These are phyloP conservation scores for Melanogrammus aeglefinus DNA, from an alignment of 2,797 vertebrate species.

Conservation along the genomic window DNA sequence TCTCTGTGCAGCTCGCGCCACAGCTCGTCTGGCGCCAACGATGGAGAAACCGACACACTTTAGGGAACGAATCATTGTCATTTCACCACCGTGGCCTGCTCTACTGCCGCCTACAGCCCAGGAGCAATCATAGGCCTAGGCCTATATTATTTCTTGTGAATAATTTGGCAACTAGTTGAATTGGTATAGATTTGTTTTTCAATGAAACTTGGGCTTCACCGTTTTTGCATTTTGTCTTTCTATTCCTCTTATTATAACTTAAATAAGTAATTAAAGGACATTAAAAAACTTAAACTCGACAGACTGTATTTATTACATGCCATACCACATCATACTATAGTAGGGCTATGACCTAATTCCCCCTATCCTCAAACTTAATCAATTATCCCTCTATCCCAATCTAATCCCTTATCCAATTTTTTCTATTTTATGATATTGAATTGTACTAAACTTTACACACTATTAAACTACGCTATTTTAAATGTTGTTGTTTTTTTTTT, in stretches of 20 bases:
- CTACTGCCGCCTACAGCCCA: constrained; percentile 40
- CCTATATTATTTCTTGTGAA: not conserved
- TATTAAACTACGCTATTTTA: not conserved
- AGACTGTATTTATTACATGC: no score
- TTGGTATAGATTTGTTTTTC: not conserved
- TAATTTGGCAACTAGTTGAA: not conserved
- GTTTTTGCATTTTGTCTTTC: not conserved
- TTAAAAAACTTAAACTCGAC: no score
- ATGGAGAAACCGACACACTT: constrained; percentile 63
- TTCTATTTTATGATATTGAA: not conserved
- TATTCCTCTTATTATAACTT: not conserved
- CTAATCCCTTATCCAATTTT: not conserved
- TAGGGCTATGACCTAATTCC: no score
- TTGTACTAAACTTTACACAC: no score
- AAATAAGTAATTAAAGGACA: no score
- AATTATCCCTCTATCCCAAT: not conserved
- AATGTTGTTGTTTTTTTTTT: not conserved
- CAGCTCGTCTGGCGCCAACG: constrained; percentile 81
- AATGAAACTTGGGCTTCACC: no score
- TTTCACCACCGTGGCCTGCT: not conserved
- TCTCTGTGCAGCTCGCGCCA: constrained; percentile 72
- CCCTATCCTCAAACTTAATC: no score
- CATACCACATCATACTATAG: no score
- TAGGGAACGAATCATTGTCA: constrained; percentile 53
- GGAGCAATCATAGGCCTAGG: constrained; percentile 26